These are phyloP conservation scores for Diarsia rubi DNA, from an alignment of 2,888 invertebrate species.

Conservation along the genomic window DNA sequence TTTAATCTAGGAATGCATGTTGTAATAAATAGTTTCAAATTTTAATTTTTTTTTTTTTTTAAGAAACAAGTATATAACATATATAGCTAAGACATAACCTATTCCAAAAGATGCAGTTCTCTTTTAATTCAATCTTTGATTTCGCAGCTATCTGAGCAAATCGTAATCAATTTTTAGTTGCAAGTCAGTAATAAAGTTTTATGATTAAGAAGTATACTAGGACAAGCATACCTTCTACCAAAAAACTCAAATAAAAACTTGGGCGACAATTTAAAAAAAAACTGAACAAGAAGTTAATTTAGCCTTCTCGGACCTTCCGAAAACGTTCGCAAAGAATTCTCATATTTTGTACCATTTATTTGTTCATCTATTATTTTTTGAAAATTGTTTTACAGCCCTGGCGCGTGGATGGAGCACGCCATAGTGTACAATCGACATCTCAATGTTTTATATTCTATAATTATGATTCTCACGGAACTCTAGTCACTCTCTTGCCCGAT, in stretches of 20 bases:
- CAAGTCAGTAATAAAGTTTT: slow-evolving; percentile 19
- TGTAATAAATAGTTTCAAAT: too few species aligned
- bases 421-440: slow-evolving; percentile 46
- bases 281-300: slow-evolving; percentile 70
- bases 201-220: slow-evolving; percentile 16
- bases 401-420: slow-evolving; percentile 86
- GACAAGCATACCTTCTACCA: background rate
- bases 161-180: background rate
- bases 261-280: slow-evolving; percentile 63
- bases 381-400: slow-evolving; percentile 82
- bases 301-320: slow-evolving; percentile 78
- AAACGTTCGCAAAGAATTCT: slow-evolving; percentile 83
- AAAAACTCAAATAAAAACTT: slow-evolving; percentile 45
- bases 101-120: background rate
- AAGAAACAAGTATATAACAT: background rate
- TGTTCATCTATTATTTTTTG: slow-evolving; percentile 76
- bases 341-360: slow-evolving; percentile 78
- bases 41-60: too few species aligned
- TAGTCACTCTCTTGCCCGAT: background rate
- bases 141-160: background rate
- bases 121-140: background rate
- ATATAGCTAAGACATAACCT: background rate
- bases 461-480: slow-evolving; percentile 7
- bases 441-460: background rate
- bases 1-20: too few species aligned